Evolutionary conservation across 1,140 invertebrate genomes (phyloP).

Genomic region (Lordiphosa mommai): DNA sequence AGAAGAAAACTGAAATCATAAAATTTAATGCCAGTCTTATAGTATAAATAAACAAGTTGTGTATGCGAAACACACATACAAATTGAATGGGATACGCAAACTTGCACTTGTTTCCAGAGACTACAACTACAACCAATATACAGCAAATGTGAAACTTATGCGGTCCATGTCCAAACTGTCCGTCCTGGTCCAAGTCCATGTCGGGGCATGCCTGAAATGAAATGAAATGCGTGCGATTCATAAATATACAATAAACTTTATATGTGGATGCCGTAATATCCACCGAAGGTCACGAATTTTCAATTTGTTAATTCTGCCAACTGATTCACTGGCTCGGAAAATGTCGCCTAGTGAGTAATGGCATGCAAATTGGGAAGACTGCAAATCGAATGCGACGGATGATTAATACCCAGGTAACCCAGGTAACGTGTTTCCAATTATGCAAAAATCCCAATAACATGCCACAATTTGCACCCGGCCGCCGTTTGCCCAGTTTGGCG

Average conservation of each 20-base stretch:
- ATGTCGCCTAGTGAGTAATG: conserved; percentile 31
- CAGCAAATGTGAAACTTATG: conserved; percentile 9
- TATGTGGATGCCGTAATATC: neutral
- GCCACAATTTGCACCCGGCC: conserved; percentile 7
- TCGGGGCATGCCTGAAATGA: conserved; percentile 13
- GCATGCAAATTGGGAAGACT: conserved; percentile 38
- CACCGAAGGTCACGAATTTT: conserved; percentile 28
- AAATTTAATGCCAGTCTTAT: conserved; percentile 41
- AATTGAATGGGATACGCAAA: conserved; percentile 52
- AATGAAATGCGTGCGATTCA: conserved; percentile 31
- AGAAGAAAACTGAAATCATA: conserved; percentile 35
- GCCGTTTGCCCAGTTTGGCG: conserved; percentile 34
- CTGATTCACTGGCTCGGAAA: conserved; percentile 38
- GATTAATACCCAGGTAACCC: conserved; percentile 29
- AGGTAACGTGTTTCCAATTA: conserved; percentile 40
- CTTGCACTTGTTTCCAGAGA: conserved; percentile 56
- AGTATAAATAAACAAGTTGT: conserved; percentile 52
- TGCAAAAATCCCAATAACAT: conserved; percentile 32
- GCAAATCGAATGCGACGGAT: conserved; percentile 4
- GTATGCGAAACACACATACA: conserved; percentile 21
- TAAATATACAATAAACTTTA: conserved; percentile 27
- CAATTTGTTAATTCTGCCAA: conserved; percentile 3
- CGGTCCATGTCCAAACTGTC: conserved; percentile 6
- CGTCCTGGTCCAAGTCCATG: neutral
- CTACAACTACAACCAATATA: conserved; percentile 11